A percentile compares a stretch with the other conserved stretches of the same genome.
These are phyloP conservation scores for Meandrusa payeni DNA, from an alignment of 2,888 invertebrate species.

Conservation along the genomic window DNA sequence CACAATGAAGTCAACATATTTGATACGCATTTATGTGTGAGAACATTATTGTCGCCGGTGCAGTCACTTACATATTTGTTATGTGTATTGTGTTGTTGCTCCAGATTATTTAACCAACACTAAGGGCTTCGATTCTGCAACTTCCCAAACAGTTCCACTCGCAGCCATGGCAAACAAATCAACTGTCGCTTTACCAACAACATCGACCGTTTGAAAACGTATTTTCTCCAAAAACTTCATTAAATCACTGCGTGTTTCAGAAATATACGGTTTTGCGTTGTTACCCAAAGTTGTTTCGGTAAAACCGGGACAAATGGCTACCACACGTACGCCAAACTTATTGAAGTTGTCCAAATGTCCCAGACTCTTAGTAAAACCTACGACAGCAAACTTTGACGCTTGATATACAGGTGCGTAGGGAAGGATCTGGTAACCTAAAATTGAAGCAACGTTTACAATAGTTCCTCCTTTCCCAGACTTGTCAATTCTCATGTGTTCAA, in stretches of 20 bases:
- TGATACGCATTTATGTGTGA: too few species aligned
- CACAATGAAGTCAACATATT: too few species aligned
- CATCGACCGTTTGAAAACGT: conserved; percentile 46
- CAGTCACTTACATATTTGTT: too few species aligned
- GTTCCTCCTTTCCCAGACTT: conserved; percentile 81
- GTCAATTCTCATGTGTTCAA: conserved; percentile 80
- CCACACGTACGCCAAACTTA: conserved; percentile 70
- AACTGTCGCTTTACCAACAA: conserved; percentile 47
- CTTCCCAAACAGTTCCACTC: conserved; percentile 76
- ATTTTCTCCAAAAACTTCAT: conserved; percentile 33
- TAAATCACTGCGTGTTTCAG: conserved; percentile 33
- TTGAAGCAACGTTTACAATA: conserved; percentile 84
- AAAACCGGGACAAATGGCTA: conserved; percentile 78
- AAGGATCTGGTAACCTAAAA: conserved; percentile 75
- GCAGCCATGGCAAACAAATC: conserved; percentile 55
- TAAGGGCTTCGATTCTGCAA: conserved; percentile 64
- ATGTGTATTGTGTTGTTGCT: too few species aligned
- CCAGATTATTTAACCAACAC: too few species aligned
- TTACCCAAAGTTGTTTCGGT: conserved; percentile 56
- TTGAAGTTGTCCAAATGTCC: conserved; percentile 63
- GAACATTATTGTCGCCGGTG: too few species aligned
- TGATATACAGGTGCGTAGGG: conserved; percentile 80
- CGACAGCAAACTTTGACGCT: conserved; percentile 80
- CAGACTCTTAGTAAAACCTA: conserved; percentile 65
- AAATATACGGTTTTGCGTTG: conserved; percentile 28